These are phyloP conservation scores for Ciona savignyi DNA, from an alignment of 23 tunicate genomes.

Conservation along the genomic window DNA sequence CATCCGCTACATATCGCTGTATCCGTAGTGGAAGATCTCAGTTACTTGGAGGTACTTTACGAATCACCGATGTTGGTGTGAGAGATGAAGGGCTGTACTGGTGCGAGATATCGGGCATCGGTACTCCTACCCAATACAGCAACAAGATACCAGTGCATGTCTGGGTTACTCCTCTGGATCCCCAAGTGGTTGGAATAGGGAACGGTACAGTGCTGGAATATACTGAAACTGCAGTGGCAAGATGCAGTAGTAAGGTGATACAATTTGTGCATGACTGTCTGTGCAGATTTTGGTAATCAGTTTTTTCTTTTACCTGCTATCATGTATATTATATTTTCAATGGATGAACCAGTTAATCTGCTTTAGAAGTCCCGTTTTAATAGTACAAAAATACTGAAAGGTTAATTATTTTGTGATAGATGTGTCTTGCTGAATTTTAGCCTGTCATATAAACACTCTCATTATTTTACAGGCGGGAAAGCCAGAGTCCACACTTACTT, in stretches of 20 bases:
- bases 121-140: conserved; percentile 15
- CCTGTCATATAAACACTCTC: too few species aligned
- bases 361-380: too few species aligned
- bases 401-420: too few species aligned
- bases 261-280: background rate
- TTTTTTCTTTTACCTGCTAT: too few species aligned
- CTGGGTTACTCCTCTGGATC: conserved; percentile 40
- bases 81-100: conserved; percentile 70
- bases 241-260: conserved; percentile 47
- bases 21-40: too few species aligned
- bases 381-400: too few species aligned
- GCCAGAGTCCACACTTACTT: conserved; percentile 42
- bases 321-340: too few species aligned
- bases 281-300: background rate
- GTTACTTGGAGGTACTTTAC: too few species aligned
- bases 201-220: conserved; percentile 44
- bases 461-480: conserved; percentile 76
- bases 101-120: conserved; percentile 44
- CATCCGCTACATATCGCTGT: too few species aligned
- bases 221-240: conserved; percentile 39
- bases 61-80: conserved; percentile 21
- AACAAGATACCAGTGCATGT: conserved; percentile 57
- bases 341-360: too few species aligned
- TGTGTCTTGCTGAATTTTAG: too few species aligned
- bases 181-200: conserved; percentile 26